Base-by-base conservation (phyloP, 2,113 vertebrate genomes). In the Grammomys surdaster region DNA sequence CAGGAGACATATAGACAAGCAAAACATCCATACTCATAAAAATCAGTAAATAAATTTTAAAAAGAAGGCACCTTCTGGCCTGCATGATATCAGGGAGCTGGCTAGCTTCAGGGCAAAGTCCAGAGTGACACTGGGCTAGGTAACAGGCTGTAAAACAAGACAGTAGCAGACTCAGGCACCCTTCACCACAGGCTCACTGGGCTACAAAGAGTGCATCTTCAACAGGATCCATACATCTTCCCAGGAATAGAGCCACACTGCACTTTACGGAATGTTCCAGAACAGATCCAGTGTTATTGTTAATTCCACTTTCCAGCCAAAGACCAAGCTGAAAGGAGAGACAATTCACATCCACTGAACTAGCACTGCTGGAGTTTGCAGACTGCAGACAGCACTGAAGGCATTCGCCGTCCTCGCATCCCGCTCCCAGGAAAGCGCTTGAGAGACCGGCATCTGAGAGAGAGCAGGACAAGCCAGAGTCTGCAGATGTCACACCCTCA, bases 251-350 rank as follows among this genome's bases (percentile, higher is more conserved):
- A 77, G 72, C 14, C 40, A 63, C 7, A 28, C 43, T 36, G 1
- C 0, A 0, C 40, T 72, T 91, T 72, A 63, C 17, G 36, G 81
- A 93, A 58, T 0, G 19, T 67, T 63, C 65, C n/a, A 76, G 89
- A 95, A 89, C 43, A 81, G 89, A 84, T 88, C 58, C 51, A 31
- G 26, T 75, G 60, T 88, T 93, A 89, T 84, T 24, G 82, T 36
- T 82, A 73, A 84, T 80, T 95, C 36, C 43, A 69, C 7, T 43
- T 11, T 56, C 87, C 89, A 82, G n/a, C 40, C 88, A 76, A 87
- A 92, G 91, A 65, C 26, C 70, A 17, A 31, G 72, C 54, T 28
- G 5, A 31, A 43, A 56, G 33, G 65, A 46, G 13, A 7, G 36
- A 36, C n/a, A 81, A 48, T 28, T 58, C 76, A 87, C 5, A 88